Base-by-base conservation (phyloP, 1,140 invertebrate species). In the Heliconius congener region DNA sequence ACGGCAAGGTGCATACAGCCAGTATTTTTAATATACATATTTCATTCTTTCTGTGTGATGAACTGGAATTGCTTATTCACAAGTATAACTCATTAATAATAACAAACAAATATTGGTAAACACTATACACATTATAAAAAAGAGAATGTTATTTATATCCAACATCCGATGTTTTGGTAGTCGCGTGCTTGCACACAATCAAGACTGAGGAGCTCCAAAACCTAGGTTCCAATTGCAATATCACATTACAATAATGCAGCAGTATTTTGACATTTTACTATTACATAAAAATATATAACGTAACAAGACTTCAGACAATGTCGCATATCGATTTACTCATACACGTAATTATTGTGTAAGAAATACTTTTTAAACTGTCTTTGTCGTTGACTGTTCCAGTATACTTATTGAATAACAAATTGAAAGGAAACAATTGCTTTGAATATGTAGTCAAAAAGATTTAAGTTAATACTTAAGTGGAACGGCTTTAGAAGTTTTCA, bases 361-460 rank as follows among this genome's bases (percentile, higher is more conserved):
- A 75, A 60, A 42, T 66, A 76, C 42, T 42, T 70, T 66, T 76
- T 46, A 18, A 79, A 66, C 73, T 30, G 60, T 27, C 27, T 66
- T 81, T 79, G 80, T 76, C 78, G 66, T 34, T 73, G 74, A 79
- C 73, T 80, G 50, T 71, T 75, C 60, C 1, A 42, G 16, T 73
- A 71, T 72, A 81, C 78, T 80, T 81, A 83, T 88, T 85, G 88
- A 89, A 83, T 82, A 71, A 39, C 23, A 18, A 34, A 80, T 73
- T 76, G 81, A 84, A 81, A 83, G 75, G 73, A 76, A 74, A 77
- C 76, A 76, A 82, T 71, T 73, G 81, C 46, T 77, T 52, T 70
- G 66, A 81, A 79, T 83, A 80, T 83, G 83, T 83, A 78, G 75
- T 66, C 60, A 89, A 88, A 89, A 81, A 81, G 84, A 86, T 83